These are phyloP conservation scores for Geopemphigus sp. DNA, from an alignment of 1,140 invertebrate genomes.

Conservation along the genomic window DNA sequence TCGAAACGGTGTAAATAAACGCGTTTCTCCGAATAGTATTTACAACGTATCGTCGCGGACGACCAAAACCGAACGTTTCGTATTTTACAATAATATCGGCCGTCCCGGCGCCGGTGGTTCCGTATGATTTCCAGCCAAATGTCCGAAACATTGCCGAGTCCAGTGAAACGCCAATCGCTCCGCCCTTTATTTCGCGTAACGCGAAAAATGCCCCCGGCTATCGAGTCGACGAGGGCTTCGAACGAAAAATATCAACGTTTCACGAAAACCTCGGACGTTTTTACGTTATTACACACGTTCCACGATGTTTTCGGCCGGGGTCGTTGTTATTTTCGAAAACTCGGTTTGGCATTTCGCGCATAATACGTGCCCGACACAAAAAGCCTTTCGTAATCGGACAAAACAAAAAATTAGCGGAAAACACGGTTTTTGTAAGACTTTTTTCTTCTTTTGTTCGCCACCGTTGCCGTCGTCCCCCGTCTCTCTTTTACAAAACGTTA, in stretches of 20 bases:
- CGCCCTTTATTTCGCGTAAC: not conserved
- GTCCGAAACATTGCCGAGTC: too few species aligned
- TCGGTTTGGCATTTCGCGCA: slow-evolving; percentile 4
- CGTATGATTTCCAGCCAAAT: too few species aligned
- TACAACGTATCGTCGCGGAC: too few species aligned
- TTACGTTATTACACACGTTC: slow-evolving; percentile 18
- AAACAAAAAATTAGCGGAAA: slow-evolving; percentile 17
- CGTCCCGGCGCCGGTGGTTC: too few species aligned
- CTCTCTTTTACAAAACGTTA: slow-evolving; percentile 5
- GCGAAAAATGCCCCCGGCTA: not conserved
- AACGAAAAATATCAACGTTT: slow-evolving; percentile 10
- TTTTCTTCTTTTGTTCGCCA: not conserved
- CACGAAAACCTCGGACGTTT: not conserved
- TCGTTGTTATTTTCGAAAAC: slow-evolving; percentile 12
- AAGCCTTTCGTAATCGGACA: slow-evolving; percentile 14
- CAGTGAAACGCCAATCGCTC: too few species aligned
- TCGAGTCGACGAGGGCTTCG: not conserved
- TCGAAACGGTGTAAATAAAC: too few species aligned
- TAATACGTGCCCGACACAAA: slow-evolving; percentile 36
- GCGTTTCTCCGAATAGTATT: too few species aligned
- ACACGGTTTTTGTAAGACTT: slow-evolving; percentile 30
- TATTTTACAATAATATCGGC: too few species aligned
- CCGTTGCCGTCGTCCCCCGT: too few species aligned
- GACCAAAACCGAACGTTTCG: too few species aligned
- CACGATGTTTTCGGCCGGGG: slow-evolving; percentile 2